These are phyloP conservation scores for Rhegmatorhina hoffmannsi DNA, from an alignment of 2,113 vertebrate genomes.

Conservation along the genomic window DNA sequence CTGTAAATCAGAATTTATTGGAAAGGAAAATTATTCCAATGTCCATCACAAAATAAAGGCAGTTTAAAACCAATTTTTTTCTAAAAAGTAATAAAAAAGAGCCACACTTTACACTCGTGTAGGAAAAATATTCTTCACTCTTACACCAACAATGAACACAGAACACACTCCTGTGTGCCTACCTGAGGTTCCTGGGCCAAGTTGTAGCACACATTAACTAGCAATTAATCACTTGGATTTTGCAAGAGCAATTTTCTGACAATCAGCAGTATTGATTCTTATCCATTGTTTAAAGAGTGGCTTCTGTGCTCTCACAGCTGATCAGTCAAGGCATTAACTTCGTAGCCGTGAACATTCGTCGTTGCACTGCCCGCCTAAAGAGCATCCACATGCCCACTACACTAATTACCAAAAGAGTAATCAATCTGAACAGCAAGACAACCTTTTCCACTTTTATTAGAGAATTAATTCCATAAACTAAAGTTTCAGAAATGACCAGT, in stretches of 20 bases:
- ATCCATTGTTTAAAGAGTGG: background rate
- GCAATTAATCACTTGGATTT: background rate
- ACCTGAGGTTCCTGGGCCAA: background rate
- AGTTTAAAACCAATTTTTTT: background rate
- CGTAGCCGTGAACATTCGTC: background rate
- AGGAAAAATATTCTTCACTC: background rate
- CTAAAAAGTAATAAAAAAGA: background rate
- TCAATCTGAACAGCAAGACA: background rate
- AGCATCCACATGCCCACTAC: background rate
- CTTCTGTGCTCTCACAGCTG: background rate
- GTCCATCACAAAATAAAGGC: background rate
- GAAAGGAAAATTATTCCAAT: background rate
- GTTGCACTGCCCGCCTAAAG: background rate
- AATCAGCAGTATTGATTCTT: background rate
- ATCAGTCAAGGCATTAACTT: background rate
- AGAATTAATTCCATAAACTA: background rate
- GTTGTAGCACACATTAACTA: background rate
- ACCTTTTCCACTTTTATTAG: background rate
- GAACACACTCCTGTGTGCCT: background rate
- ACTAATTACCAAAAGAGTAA: background rate
- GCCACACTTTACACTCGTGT: background rate
- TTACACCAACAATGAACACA: background rate
- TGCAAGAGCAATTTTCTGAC: background rate
- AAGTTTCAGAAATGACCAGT: background rate
- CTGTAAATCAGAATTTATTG: background rate